phyloP scores from a whole-genome alignment of 2,797 vertebrate genomes.

The Enteromius fasciolatus region DNA sequence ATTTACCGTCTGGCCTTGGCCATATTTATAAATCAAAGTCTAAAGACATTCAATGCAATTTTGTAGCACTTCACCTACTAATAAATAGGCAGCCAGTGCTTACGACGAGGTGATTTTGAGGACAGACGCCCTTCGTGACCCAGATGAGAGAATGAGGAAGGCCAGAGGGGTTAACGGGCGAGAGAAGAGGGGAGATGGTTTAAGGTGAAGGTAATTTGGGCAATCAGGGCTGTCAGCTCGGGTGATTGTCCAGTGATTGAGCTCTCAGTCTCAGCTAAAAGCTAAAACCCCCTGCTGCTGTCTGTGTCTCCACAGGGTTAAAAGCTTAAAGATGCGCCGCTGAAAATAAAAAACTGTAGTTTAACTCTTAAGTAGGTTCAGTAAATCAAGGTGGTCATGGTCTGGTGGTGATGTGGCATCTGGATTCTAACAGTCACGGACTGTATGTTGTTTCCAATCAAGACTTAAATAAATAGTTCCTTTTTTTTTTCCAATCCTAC shows the following conservation, averaged over 20 bases:
- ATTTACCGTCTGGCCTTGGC: slow-evolving; percentile 52
- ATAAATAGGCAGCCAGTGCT: slow-evolving; percentile 40
- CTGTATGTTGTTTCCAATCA: background rate
- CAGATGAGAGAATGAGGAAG: slow-evolving; percentile 37
- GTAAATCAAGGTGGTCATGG: background rate
- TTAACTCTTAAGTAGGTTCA: slow-evolving; percentile 11
- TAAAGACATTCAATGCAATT: slow-evolving; percentile 30
- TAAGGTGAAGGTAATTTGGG: slow-evolving; percentile 75
- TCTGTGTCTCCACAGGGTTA: slow-evolving; percentile 39
- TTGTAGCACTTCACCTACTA: slow-evolving; percentile 46
- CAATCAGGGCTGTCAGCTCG: slow-evolving; percentile 73
- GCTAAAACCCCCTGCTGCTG: slow-evolving; percentile 18
- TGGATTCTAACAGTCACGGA: background rate
- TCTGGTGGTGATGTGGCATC: background rate
- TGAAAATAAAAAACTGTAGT: slow-evolving; percentile 30
- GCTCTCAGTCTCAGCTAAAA: slow-evolving; percentile 62
- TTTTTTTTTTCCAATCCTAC: background rate
- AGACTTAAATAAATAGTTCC: background rate
- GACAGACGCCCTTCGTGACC: slow-evolving; percentile 39
- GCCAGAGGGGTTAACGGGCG: slow-evolving; percentile 46
- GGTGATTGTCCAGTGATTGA: slow-evolving; percentile 76
- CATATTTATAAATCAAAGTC: slow-evolving; percentile 51
- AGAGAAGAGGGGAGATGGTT: slow-evolving; percentile 52
- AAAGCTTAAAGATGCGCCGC: slow-evolving; percentile 25
- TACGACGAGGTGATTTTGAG: slow-evolving; percentile 28